Conservation (phyloP, 2,888 invertebrate genomes). For the Lamellibrachia satsuma region DNA sequence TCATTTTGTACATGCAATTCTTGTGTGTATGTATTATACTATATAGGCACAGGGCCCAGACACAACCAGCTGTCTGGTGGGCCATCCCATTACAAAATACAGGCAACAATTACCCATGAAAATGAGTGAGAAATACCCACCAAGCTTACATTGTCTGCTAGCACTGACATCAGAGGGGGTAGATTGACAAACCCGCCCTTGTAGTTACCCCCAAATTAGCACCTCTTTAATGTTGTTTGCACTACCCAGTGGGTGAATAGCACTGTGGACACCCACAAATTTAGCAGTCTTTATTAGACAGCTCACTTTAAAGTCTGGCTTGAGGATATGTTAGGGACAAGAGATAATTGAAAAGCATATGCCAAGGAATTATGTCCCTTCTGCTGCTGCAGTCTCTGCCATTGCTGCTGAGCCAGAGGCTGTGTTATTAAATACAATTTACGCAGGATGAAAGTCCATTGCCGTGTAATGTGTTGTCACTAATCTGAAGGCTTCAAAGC, state of each 20-base stretch:
- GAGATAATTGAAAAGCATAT: slow-evolving; percentile 17
- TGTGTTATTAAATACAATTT: not conserved
- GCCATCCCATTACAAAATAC: not conserved
- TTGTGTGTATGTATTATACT: not conserved
- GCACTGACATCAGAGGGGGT: slow-evolving; percentile 12
- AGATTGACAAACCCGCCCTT: not conserved
- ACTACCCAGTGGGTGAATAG: not conserved
- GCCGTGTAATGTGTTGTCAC: not conserved
- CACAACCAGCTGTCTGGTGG: not conserved
- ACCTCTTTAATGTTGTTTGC: not conserved
- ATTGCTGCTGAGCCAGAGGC: not conserved
- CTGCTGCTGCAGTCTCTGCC: not conserved
- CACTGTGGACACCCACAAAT: not conserved
- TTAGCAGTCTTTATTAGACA: not conserved
- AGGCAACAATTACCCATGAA: not conserved
- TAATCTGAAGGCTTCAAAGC: not conserved
- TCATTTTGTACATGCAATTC: not conserved
- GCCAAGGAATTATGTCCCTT: not conserved
- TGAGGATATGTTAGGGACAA: not conserved
- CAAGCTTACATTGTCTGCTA: not conserved
- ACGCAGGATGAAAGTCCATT: slow-evolving; percentile 3
- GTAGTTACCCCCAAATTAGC: not conserved
- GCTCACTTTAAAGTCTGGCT: not conserved
- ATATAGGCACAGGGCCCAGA: not conserved
- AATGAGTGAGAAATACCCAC: not conserved